Evolutionary conservation across 2,113 vertebrate genomes (phyloP).

Genomic region (Caracal caracal): DNA sequence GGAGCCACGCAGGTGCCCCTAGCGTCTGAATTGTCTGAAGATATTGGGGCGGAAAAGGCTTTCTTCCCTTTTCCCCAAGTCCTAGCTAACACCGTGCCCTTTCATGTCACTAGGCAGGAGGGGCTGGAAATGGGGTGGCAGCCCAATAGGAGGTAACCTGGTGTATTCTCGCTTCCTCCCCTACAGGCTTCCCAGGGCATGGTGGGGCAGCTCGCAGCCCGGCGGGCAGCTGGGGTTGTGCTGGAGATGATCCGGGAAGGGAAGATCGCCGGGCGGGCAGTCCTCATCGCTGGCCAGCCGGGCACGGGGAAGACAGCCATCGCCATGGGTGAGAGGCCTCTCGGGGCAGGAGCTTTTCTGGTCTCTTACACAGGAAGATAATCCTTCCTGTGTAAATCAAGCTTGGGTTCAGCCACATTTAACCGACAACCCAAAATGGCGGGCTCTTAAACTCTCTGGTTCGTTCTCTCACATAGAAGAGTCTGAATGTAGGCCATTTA

Average conservation of each 20-base stretch:
- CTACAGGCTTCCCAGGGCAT: conserved; percentile 94
- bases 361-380: neutral
- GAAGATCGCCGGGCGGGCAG: conserved; percentile 94
- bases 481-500: too few species aligned
- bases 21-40: neutral
- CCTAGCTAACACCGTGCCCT: neutral
- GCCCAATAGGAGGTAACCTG: neutral
- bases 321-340: conserved; percentile 91
- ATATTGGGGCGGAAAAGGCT: neutral
- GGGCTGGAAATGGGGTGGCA: neutral
- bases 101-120: neutral
- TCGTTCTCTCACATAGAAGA: neutral
- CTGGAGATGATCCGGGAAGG: conserved; percentile 97
- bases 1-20: too few species aligned
- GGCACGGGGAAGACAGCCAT: conserved; percentile 96
- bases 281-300: conserved; percentile 94
- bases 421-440: too few species aligned
- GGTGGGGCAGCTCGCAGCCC: conserved; percentile 94
- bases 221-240: conserved; percentile 93
- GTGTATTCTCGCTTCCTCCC: accelerated
- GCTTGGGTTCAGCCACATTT: neutral
- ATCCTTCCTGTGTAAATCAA: neutral
- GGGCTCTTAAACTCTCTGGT: too few species aligned
- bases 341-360: accelerated
- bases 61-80: neutral